A percentile compares a stretch with the other conserved stretches of the same genome.
These are phyloP conservation scores for Eurytemora carolleeae DNA, from an alignment of 1,140 invertebrate species.

Conservation along the genomic window DNA sequence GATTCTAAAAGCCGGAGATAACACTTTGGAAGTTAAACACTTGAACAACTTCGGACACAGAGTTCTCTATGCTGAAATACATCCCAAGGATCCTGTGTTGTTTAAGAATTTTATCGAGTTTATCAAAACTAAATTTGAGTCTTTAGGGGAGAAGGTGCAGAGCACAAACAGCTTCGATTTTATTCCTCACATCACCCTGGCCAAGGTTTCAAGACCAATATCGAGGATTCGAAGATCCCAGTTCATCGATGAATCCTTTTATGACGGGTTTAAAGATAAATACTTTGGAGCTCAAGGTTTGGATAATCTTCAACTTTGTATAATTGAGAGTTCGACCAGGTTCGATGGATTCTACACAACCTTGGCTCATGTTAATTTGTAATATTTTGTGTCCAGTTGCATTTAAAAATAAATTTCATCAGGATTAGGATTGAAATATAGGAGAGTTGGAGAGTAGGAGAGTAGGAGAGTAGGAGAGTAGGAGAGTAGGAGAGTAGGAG, in stretches of 20 bases:
- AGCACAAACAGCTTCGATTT: conserved; percentile 20
- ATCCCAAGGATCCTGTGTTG: not conserved
- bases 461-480: too few relatives aligned
- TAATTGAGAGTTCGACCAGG: conserved; percentile 18
- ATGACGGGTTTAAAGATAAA: conserved; percentile 15
- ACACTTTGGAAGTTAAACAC: conserved; percentile 8
- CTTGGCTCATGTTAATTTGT: too few relatives aligned
- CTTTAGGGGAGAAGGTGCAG: conserved; percentile 14
- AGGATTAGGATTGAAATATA: too few relatives aligned
- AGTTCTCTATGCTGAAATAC: conserved; percentile 18
- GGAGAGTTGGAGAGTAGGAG: too few relatives aligned
- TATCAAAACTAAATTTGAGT: too few relatives aligned
- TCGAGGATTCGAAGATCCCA: conserved; percentile 18
- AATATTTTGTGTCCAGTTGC: too few relatives aligned
- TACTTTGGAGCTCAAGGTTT: conserved; percentile 17
- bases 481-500: too few relatives aligned
- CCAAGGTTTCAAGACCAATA: conserved; percentile 18
- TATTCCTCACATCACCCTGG: conserved; percentile 19
- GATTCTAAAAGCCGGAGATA: conserved; percentile 4
- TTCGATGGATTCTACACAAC: conserved; percentile 20
- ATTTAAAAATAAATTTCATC: too few relatives aligned
- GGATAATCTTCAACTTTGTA: conserved; percentile 19
- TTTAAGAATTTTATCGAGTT: too few relatives aligned
- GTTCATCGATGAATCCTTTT: conserved; percentile 18
- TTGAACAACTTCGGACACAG: conserved; percentile 19